Percentiles rank a stretch among this genome's conserved stretches.
phyloP scores from a whole-genome alignment of 2,113 vertebrate species.

The Sinocyclocheilus grahami region DNA sequence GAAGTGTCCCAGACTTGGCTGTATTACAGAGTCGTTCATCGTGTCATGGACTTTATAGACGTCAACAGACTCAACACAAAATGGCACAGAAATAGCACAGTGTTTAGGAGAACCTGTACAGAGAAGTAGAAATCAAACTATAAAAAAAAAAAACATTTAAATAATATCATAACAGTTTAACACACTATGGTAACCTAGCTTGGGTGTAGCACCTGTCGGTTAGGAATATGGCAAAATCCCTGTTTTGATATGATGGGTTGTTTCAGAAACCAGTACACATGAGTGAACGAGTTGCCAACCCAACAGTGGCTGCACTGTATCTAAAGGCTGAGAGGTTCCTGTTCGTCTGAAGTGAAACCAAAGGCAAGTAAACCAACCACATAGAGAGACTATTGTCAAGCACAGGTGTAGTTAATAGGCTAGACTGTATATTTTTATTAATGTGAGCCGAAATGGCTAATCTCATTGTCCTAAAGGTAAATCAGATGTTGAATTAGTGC shows the following conservation, averaged over 20 bases:
- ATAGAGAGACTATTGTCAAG: neutral
- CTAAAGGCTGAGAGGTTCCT: neutral
- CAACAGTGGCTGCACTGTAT: neutral
- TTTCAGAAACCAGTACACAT: conserved; percentile 19
- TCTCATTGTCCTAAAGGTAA: neutral
- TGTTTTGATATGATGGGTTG: neutral
- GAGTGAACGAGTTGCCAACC: neutral
- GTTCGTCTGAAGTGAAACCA: neutral
- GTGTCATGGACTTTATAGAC: neutral
- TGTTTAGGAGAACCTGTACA: conserved; percentile 15
- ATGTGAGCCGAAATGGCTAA: neutral
- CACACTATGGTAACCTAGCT: conserved; percentile 16
- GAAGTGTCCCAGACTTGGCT: neutral
- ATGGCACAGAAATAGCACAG: conserved; percentile 31
- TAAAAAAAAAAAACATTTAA: neutral
- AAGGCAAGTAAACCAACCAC: conserved; percentile 16
- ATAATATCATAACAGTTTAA: conserved; percentile 37
- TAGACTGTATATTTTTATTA: neutral
- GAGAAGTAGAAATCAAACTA: neutral
- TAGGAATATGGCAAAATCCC: conserved; percentile 47
- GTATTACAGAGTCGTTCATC: neutral
- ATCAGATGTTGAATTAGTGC: neutral
- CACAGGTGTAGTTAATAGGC: neutral
- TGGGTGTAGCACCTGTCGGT: conserved; percentile 45
- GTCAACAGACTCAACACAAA: neutral